Base-by-base conservation (phyloP, 2,888 invertebrate genomes). In the Malthinus seriepunctatus region DNA sequence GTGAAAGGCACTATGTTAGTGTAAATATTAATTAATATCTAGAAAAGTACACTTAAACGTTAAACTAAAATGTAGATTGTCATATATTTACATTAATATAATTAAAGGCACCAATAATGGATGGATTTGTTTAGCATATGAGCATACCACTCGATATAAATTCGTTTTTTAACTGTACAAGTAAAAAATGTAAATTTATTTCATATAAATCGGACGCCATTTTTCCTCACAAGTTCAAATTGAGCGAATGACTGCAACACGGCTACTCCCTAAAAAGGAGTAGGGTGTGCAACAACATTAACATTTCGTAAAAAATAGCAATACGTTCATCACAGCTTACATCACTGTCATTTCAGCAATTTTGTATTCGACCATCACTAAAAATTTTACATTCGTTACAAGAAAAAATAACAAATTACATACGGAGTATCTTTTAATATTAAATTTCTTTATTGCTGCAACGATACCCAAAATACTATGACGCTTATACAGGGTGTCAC, bases 61-160 rank as follows among this genome's bases (percentile, higher is more conserved):
- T n/a, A 35, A 37, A 56, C 47, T 62, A 60, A 62, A 52, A 48
- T 63, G 71, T 72, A 67, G 69, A 71, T 70, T 74, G 70, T 71
- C 71, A 69, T 69, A 66, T 74, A 73, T 72, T 67, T 71, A 73
- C 70, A 73, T 67, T 65, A 65, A 67, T 42, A 62, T 65, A 64
- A 63, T 66, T 65, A 75, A 77, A 78, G 78, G 77, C 78, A 77
- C 78, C 76, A 76, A 75, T 63, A 75, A 75, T 78, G 78, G 78
- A 78, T 76, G 78, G 78, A 78, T 76, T 77, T 74, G 74, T 75
- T 73, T 71, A 65, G 64, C 67, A 53, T 49, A 70, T 77, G 77
- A 77, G 77, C 76, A 75, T 73, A 69, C 72, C 69, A 60, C 51
- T 65, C 46, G 53, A 56, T 59, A 59, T 51, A 53, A 37, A 55